Base-by-base conservation (phyloP, 2,888 invertebrate species). In the Tiphia femorata region DNA sequence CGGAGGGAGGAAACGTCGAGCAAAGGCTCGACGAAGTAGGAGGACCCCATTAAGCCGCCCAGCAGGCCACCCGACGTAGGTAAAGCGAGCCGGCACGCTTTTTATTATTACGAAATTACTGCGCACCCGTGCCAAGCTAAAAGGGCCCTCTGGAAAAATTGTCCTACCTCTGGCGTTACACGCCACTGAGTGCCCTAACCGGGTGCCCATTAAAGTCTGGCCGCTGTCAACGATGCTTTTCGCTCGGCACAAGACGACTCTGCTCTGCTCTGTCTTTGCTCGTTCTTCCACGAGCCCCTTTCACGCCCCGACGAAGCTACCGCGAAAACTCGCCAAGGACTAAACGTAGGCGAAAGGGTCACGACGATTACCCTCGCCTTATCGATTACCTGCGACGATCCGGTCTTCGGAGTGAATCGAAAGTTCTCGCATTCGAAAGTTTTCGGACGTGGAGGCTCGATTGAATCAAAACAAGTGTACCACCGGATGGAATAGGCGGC, bases 91-190 rank as follows among this genome's bases (percentile, higher is more conserved):
- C 65, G 69, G 64, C 76, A 71, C 73, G 70, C 70, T 76, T 73
- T 70, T 70, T 70, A 73, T 75, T 75, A 72, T 75, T 69, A 75
- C 70, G 72, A 65, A 75, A 76, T 75, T 76, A 76, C 67, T 64
- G 67, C 62, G 62, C 67, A 52, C 62, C 55, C 65, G 68, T 62
- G 59, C 58, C 53, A 49, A 46, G 58, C 57, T 62, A 61, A 71
- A 72, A 72, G 62, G 59, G 61, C 52, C 48, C 57, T 42, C 51
- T 42, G 25, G 17, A 62, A 58, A 61, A 67, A 64, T 61, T 62
- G 53, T 38, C 46, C 49, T 52, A 29, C 33, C 50, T 49, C 49
- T 38, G 53, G 37, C 40, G 51, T 65, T 58, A 68, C 65, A 56
- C 65, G 44, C 60, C 59, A 65, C 54, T 68, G 58, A 68, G 58